A percentile compares a stretch with the other conserved stretches of the same genome.
These are phyloP conservation scores for Tetramorium simillimum DNA, from an alignment of 1,140 invertebrate species.

Conservation along the genomic window DNA sequence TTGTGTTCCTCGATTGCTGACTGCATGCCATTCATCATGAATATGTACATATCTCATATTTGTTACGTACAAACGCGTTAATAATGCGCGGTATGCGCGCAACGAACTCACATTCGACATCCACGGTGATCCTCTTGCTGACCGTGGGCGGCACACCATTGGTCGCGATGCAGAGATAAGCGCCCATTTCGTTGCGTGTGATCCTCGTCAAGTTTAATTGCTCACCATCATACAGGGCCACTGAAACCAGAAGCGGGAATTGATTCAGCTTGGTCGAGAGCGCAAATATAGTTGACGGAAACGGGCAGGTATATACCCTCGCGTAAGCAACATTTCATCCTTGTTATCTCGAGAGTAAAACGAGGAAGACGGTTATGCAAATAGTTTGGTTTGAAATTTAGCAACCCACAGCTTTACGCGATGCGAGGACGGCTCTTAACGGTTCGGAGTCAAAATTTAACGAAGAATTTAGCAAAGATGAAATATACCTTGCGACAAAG, in stretches of 20 bases:
- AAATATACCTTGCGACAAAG: not conserved
- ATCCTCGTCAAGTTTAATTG: constrained; percentile 93
- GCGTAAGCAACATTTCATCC: constrained; percentile 53
- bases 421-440: not conserved
- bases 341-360: constrained; percentile 3
- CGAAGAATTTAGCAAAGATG: not conserved
- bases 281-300: constrained; percentile 60
- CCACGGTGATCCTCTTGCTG: constrained; percentile 94
- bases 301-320: constrained; percentile 27
- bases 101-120: constrained; percentile 93
- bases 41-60: constrained; percentile 1
- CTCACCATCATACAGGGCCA: constrained; percentile 92
- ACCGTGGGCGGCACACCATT: constrained; percentile 95
- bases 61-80: constrained; percentile 7
- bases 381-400: constrained; percentile 20
- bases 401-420: not conserved
- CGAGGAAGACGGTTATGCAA: constrained; percentile 5
- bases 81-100: constrained; percentile 23
- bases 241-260: constrained; percentile 85
- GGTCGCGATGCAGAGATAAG: constrained; percentile 93
- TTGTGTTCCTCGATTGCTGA: not conserved
- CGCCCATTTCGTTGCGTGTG: constrained; percentile 94
- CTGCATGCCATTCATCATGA: not conserved
- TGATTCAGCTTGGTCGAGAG: constrained; percentile 63
- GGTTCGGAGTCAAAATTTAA: not conserved